Evolutionary conservation across 2,888 invertebrate species (phyloP).

Genomic region (Lasioglossum lativentre): DNA sequence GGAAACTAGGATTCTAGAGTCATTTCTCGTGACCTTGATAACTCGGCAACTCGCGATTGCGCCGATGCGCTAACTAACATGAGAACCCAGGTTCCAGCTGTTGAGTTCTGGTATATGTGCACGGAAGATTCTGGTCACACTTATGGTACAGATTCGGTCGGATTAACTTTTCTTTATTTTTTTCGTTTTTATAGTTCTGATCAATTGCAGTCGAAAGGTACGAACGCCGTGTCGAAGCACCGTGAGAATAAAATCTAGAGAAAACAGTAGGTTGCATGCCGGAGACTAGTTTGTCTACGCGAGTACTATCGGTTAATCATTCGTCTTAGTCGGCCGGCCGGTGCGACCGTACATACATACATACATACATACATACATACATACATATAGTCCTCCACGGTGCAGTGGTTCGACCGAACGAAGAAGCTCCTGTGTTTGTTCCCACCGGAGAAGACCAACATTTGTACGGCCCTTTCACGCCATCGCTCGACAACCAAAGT

Average conservation of each 20-base stretch:
- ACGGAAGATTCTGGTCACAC: not conserved
- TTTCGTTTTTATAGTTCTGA: too few relatives aligned
- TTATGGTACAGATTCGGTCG: too few relatives aligned
- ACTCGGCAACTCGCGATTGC: not conserved
- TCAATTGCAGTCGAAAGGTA: not conserved
- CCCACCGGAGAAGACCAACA: slow-evolving; percentile 54
- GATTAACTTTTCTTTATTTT: too few relatives aligned
- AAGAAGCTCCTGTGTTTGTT: slow-evolving; percentile 52
- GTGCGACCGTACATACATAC: slow-evolving; percentile 39
- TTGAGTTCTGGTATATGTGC: not conserved
- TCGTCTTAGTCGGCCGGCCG: slow-evolving; percentile 70
- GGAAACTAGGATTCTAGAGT: slow-evolving; percentile 3
- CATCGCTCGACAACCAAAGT: slow-evolving; percentile 25
- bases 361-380: too few relatives aligned
- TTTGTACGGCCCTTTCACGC: slow-evolving; percentile 63
- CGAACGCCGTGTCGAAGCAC: not conserved
- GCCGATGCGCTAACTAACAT: not conserved
- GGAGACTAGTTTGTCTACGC: slow-evolving; percentile 72
- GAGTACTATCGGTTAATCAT: slow-evolving; percentile 78
- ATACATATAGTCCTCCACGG: slow-evolving; percentile 55
- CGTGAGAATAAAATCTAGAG: slow-evolving; percentile 9
- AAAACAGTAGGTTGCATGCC: slow-evolving; percentile 66
- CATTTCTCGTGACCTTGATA: not conserved
- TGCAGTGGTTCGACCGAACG: slow-evolving; percentile 29
- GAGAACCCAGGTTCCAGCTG: not conserved